Evolutionary conservation across 1,140 invertebrate genomes (phyloP), one percentile per base, ranked within the genome.

Genomic region (Mylabris phalerata): DNA sequence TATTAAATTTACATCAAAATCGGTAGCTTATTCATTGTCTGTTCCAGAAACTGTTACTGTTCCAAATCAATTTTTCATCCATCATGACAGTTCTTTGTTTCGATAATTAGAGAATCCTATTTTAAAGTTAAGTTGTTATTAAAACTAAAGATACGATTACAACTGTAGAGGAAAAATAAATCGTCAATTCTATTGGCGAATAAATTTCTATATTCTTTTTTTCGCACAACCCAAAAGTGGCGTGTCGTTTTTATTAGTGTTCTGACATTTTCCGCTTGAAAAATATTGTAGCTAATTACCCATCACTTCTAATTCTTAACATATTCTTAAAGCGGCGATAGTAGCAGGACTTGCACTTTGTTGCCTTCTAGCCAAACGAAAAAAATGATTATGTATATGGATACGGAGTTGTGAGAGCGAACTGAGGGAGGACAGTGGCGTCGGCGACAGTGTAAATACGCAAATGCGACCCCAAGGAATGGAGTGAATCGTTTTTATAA

Each of bases 191-290:
- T 19, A 19, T 19, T 19, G 19, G 1, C 19, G 19, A 19, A 19
- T 32, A 32, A 32, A 7, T 32, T 32, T 32, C 7, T 75, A 70
- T 69, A 75, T 32, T 32, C 32, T 4, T 5, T 32, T 32, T 32
- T 32, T 32, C 70, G 7, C 7, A 7, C 0, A 32, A 32, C 32
- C 32, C 32, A 32, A 32, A 32, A 32, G 75, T 76, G 66, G 71
- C 74, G 71, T 77, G 75, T 71, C 73, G 32, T 78, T 78, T 79
- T 79, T 78, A 79, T 78, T 71, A 73, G 71, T 67, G 57, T 61
- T 48, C 67, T 79, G 77, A 78, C 77, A 79, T 78, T 79, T 80
- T 71, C 66, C 58, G 57, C 46, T 49, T 65, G 64, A 67, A 70
- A 72, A 73, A 67, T 70, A 63, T 67, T 69, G 67, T 67, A 70